Conservation (phyloP, 2,113 vertebrate species). For the Choloepus hoffmanni region DNA sequence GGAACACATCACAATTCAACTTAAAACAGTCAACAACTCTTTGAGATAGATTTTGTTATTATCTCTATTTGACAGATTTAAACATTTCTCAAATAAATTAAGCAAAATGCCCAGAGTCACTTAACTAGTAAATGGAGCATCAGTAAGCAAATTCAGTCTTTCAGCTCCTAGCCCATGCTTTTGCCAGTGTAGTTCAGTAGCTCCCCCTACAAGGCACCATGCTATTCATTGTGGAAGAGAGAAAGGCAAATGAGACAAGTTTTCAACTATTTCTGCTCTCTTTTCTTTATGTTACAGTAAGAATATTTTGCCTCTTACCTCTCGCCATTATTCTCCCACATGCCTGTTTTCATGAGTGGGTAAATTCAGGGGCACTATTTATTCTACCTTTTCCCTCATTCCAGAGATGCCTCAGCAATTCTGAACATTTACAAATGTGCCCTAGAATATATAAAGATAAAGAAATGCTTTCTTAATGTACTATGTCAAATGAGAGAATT, state of each 20-base stretch:
- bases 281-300: neutral
- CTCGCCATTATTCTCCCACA: neutral
- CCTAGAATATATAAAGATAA: conserved; percentile 16
- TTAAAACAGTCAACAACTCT: neutral
- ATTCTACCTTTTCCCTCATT: neutral
- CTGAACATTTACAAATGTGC: neutral
- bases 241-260: neutral
- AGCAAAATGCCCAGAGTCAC: conserved; percentile 26
- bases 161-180: neutral
- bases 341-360: neutral
- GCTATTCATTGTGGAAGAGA: neutral
- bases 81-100: neutral
- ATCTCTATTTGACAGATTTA: neutral
- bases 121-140: neutral
- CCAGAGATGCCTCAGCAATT: conserved; percentile 4
- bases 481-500: conserved; percentile 12
- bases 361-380: neutral
- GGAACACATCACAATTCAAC: neutral
- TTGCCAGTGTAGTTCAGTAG: neutral
- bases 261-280: conserved; percentile 6
- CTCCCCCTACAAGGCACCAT: neutral
- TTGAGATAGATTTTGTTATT: neutral
- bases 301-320: neutral
- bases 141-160: neutral
- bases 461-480: neutral